Base-by-base conservation (phyloP, 2,888 invertebrate genomes). In the Melanostoma scalare region DNA sequence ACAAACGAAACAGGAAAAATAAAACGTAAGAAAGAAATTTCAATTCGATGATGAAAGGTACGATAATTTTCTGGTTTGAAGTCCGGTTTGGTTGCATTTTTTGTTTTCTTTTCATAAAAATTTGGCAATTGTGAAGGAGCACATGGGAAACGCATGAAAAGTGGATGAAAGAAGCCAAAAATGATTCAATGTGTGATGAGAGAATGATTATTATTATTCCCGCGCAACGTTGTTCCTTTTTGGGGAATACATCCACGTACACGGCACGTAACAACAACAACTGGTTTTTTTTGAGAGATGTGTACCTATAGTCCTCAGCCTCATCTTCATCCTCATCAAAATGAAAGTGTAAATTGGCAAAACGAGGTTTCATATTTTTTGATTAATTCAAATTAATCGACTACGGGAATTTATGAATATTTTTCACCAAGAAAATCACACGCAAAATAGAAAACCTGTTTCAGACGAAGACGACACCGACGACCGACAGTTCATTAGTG, bases 41-140 rank as follows among this genome's bases (percentile, higher is more conserved):
- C 56, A 48, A 40, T 60, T 63, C 73, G 40, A 69, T 78, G 84
- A 84, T 78, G 73, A 71, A 78, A 74, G 79, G 74, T 69, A 71
- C 71, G 84, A 84, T 84, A 71, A 84, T 75, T 84, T 79, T 84
- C 84, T 79, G 84, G 84, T 84, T 84, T 71, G 60, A 79, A 67
- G 65, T 84, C 84, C 84, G 84, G 84, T 84, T 84, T 84, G 74
- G 79, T 67, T 84, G 79, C 74, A 79, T 75, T 74, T 61, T 48
- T 40, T 8, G 8, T 40, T 53, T 44, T 42, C 44, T 77, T 40
- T 60, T 61, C 8, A n/a, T 33, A 46, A 61, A 50, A 50, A 68
- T 69, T 80, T 36, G 82, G 68, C 46, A 69, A 58, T 52, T 58
- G 38, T 42, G 48, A 6, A 74, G 48, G 31, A 68, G 77, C 78